Base-by-base conservation (phyloP, 2,113 vertebrate species). In the Tetraodon nigroviridis region DNA sequence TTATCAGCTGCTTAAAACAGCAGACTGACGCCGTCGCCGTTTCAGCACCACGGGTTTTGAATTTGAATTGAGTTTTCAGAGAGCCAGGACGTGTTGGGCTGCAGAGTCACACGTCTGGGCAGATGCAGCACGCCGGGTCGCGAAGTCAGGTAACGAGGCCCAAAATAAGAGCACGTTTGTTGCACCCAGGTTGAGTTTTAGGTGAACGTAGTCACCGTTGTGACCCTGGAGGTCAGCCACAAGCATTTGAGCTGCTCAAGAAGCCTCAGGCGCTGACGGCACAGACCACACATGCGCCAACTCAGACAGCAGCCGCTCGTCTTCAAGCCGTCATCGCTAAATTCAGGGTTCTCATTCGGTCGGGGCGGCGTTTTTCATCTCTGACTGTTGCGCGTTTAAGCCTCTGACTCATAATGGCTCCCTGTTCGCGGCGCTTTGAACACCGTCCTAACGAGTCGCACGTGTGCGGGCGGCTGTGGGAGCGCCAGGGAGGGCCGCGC, bases 351-450 rank as follows among this genome's bases (percentile, higher is more conserved):
- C 68, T 68, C 68, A 69, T 60, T 52, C 54, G 55, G 15, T 75
- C 54, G 45, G 50, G 72, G 48, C 29, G 19, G 6, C 40, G 8
- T 67, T 80, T 79, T 80, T 82, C 75, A 76, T 80, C 69, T 78
- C 52, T 20, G 65, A 64, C 55, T 69, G 67, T 69, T 66, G 69
- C n/a, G 42, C 72, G 73, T 79, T 79, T 82, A 79, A 58, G 52
- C 57, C 51, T 42, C 41, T 73, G 82, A 82, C 61, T 88, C 80
- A 86, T 80, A 82, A 78, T 67, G 66, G 78, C 52, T 80, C 71
- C 78, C 75, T 76, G 78, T 79, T 81, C 72, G 68, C 49, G 18
- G 67, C 50, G 50, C 84, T 86, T 86, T 83, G 82, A 83, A 82
- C 67, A 6, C 61, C 4, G 57, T 24, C 19, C 57, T 85, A 84